Evolutionary conservation across 2,888 invertebrate species (phyloP), one percentile per base, ranked within the genome.

Genomic region (Mythimna lalbum): DNA sequence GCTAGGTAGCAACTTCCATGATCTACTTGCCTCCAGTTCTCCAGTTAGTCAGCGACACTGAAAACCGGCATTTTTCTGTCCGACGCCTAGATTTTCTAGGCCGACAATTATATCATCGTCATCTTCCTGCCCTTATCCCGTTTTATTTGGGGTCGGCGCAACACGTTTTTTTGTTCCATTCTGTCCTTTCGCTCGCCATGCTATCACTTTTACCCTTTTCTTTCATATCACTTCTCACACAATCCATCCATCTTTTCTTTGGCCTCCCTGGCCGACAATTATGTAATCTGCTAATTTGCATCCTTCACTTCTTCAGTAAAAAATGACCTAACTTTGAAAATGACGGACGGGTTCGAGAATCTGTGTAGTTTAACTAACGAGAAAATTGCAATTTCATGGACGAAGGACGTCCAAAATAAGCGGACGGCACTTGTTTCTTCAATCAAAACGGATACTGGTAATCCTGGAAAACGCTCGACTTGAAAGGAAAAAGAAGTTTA

Each of bases 401-500:
- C 27, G 17, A 49, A 70, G 14, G 14, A 43, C 19, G 70, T 4
- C 27, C 50, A 17, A 59, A 71, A 74, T 33, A 21, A 53, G 31
- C 63, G 74, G 79, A 74, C n/a, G 52, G n/a, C 57, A 78, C 57
- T 72, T 59, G 57, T 74, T 74, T 74, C 73, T 49, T 57, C 23
- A 62, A 63, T 74, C 57, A 70, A 10, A 78, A 49, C 73, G 79
- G 63, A 73, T 33, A 53, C 79, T 59, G 31, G 19, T 31, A 78
- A 62, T 78, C 57, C 47, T 33, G 33, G 57, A 59, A 74, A 73
- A 69, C 52, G 39, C 7, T 33, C 4, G 68, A 75, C 12, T 39
- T 9, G 59, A 75, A 55, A 63, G 62, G 67, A 75, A 67, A 73
- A 63, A 74, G 73, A 49, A 57, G 79, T 74, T 74, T 74, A 78